Conservation (phyloP, 2,797 vertebrate genomes). For the Myotis planiceps region DNA sequence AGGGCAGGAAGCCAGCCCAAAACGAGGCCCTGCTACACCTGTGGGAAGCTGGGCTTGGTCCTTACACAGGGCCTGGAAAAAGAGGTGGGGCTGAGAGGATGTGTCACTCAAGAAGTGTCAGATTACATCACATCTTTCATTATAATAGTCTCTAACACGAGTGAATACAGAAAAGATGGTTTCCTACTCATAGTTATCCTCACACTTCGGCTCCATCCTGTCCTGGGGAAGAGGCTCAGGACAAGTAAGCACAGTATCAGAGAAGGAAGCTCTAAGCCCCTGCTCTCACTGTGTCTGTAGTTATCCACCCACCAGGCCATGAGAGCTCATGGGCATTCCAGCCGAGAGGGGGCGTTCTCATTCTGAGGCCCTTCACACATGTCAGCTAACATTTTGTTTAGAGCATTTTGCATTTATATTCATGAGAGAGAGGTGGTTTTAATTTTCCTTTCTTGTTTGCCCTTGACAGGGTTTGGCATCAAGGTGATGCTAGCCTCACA, state of each 20-base stretch:
- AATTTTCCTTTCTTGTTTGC: conserved; percentile 71
- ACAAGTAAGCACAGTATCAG: fast-evolving
- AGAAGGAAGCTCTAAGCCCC: not conserved
- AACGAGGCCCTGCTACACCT: fast-evolving
- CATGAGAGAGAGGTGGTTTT: conserved; percentile 66
- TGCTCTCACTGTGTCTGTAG: not conserved
- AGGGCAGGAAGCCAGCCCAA: not conserved
- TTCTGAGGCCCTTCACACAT: not conserved
- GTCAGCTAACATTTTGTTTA: conserved; percentile 68
- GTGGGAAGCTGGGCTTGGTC: not conserved
- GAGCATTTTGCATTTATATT: conserved; percentile 73
- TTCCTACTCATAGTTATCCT: not conserved
- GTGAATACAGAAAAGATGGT: not conserved
- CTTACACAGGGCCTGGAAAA: not conserved
- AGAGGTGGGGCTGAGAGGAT: not conserved
- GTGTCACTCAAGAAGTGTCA: not conserved
- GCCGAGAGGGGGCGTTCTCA: not conserved
- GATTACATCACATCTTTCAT: not conserved
- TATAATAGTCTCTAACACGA: not conserved
- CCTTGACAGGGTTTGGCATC: conserved; percentile 59
- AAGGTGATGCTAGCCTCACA: conserved; percentile 50
- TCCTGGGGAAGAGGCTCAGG: not conserved
- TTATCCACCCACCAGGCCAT: not conserved
- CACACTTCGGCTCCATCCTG: not conserved
- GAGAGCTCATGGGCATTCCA: not conserved